Evolutionary conservation across 35 echinoderm and acorn worm species (phyloP).

Genomic region (Diadema setosum): DNA sequence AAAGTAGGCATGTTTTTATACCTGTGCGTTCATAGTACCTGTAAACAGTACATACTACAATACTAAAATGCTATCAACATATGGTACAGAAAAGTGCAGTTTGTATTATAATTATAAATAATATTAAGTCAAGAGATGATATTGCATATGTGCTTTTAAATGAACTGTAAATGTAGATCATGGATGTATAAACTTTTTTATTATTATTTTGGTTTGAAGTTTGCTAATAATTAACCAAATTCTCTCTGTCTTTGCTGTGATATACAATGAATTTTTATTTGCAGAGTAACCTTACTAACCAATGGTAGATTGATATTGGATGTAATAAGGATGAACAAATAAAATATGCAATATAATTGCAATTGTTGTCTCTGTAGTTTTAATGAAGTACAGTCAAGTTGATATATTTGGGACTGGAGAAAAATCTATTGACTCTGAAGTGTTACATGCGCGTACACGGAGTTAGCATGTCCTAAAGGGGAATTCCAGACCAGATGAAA

Average conservation of each 20-base stretch:
- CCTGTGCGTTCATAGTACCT: not conserved
- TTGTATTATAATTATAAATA: constrained; percentile 6
- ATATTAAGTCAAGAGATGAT: not conserved
- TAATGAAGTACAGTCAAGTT: too few relatives aligned
- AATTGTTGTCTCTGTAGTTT: too few relatives aligned
- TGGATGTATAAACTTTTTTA: constrained; percentile 4
- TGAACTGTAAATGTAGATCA: constrained; percentile 3
- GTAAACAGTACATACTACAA: constrained; percentile 3
- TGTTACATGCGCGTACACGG: too few relatives aligned
- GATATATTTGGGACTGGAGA: too few relatives aligned
- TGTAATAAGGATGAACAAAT: not conserved
- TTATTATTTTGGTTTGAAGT: constrained; percentile 12
- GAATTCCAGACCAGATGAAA: too few relatives aligned
- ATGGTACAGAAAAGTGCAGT: not conserved
- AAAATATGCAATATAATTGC: constrained; percentile 8
- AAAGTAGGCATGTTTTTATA: too few relatives aligned
- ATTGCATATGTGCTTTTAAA: not conserved
- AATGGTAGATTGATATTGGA: constrained; percentile 3
- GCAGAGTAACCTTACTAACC: not conserved
- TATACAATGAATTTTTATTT: constrained; percentile 8
- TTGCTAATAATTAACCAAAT: not conserved
- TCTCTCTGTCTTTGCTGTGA: not conserved
- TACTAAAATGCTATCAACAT: not conserved
- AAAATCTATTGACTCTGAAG: too few relatives aligned
- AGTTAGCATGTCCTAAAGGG: too few relatives aligned